Conservation (phyloP, 1,140 invertebrate genomes). For the Metaphire vulgaris region DNA sequence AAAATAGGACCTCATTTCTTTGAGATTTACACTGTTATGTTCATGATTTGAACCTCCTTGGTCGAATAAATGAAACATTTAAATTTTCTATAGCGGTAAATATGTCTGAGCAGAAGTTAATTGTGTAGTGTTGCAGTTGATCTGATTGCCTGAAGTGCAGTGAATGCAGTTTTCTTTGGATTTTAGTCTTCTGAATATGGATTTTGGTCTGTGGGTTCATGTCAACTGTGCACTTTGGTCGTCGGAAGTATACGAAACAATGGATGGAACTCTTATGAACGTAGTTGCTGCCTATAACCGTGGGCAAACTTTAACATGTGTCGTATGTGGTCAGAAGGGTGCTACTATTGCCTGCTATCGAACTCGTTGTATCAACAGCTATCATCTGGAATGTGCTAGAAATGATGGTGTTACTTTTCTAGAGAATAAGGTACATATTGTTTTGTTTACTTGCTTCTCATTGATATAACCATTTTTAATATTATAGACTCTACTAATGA, state of each 20-base stretch:
- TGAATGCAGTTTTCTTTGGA: too few relatives aligned
- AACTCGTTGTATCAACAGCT: constrained; percentile 74
- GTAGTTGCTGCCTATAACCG: constrained; percentile 80
- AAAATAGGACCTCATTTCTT: too few relatives aligned
- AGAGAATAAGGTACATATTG: constrained; percentile 88
- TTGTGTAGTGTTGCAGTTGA: too few relatives aligned
- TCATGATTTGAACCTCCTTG: too few relatives aligned
- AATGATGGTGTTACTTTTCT: constrained; percentile 85
- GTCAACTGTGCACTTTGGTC: constrained; percentile 99
- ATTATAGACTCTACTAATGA: too few relatives aligned
- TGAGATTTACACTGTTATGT: too few relatives aligned
- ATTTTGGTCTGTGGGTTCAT: constrained; percentile 99
- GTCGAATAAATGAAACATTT: too few relatives aligned
- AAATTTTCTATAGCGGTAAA: too few relatives aligned
- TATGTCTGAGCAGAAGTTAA: too few relatives aligned
- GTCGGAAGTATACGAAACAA: constrained; percentile 91
- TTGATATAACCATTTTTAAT: too few relatives aligned
- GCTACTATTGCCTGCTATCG: constrained; percentile 89
- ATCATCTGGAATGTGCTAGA: constrained; percentile 90
- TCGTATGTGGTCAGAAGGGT: constrained; percentile 61
- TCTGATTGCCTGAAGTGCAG: too few relatives aligned
- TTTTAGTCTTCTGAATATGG: constrained; percentile 79
- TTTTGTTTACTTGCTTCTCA: too few relatives aligned
- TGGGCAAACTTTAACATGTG: constrained; percentile 69
- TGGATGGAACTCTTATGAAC: constrained; percentile 75